phyloP scores from a whole-genome alignment of 2,113 vertebrate genomes.

The Bothrops jararaca region DNA sequence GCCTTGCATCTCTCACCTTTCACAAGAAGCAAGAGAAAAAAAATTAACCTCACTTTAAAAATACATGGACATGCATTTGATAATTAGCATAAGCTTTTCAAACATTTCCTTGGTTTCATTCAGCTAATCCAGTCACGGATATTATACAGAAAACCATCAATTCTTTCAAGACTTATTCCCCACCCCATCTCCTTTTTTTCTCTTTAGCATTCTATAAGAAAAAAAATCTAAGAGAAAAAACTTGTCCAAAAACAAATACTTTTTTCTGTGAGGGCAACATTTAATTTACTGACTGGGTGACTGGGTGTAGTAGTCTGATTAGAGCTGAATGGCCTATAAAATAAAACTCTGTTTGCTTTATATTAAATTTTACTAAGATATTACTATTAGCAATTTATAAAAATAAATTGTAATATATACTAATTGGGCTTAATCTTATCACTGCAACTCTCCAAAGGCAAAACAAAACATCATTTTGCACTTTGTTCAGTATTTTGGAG shows the following conservation, averaged over 20 bases:
- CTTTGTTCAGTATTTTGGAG: slow-evolving; percentile 14
- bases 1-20: slow-evolving; percentile 25
- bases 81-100: slow-evolving; percentile 48
- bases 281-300: slow-evolving; percentile 42
- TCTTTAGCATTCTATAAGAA: slow-evolving; percentile 35
- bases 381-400: slow-evolving; percentile 1
- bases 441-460: slow-evolving; percentile 22
- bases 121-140: slow-evolving; percentile 47
- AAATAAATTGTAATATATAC: slow-evolving; percentile 3
- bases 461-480: slow-evolving; percentile 19
- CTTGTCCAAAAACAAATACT: slow-evolving; percentile 40
- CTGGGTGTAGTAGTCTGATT: slow-evolving; percentile 39
- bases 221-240: slow-evolving; percentile 44
- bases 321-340: slow-evolving; percentile 36
- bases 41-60: slow-evolving; percentile 7
- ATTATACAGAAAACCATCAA: slow-evolving; percentile 30
- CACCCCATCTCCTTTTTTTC: slow-evolving; percentile 35
- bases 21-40: slow-evolving; percentile 21
- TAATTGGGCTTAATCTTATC: slow-evolving; percentile 28
- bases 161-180: slow-evolving; percentile 46
- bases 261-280: slow-evolving; percentile 27
- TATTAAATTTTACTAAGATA: slow-evolving; percentile 12
- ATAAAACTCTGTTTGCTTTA: background rate
- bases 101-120: slow-evolving; percentile 49
- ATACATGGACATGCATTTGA: slow-evolving; percentile 31